Conservation (phyloP, 1,140 invertebrate genomes). For the Potamilus streckersoni region DNA sequence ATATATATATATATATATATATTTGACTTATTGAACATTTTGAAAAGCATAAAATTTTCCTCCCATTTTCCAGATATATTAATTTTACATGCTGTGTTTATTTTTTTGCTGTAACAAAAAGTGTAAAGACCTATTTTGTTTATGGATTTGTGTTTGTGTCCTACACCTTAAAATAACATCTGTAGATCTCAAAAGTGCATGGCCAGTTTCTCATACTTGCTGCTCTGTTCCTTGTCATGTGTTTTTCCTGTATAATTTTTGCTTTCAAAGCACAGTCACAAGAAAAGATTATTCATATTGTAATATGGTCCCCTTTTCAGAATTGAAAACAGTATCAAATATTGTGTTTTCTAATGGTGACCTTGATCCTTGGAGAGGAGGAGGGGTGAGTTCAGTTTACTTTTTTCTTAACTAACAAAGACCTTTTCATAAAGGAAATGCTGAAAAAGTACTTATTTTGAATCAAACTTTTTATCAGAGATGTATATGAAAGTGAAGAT, state of each 20-base stretch:
- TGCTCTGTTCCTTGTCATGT: not conserved
- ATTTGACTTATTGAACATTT: no score
- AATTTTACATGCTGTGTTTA: no score
- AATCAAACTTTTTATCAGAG: not conserved
- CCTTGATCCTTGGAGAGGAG: conserved; percentile 60
- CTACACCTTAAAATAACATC: not conserved
- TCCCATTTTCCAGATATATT: no score
- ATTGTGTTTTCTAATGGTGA: conserved; percentile 64
- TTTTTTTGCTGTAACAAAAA: no score
- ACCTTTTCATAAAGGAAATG: not conserved
- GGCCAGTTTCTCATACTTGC: not conserved
- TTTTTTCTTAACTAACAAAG: not conserved
- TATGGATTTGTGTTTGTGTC: no score
- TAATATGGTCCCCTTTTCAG: conserved; percentile 45
- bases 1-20: no score
- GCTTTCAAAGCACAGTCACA: no score
- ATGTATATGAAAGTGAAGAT: not conserved
- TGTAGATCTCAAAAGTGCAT: not conserved
- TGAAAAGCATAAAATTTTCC: no score
- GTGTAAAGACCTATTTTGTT: no score
- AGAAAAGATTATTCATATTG: not conserved
- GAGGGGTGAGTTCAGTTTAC: conserved; percentile 52
- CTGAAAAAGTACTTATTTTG: not conserved
- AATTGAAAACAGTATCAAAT: conserved; percentile 57
- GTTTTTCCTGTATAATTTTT: not conserved